These are phyloP conservation scores for Probaryconus sp. DNA, from an alignment of 1,140 invertebrate species.

Conservation along the genomic window DNA sequence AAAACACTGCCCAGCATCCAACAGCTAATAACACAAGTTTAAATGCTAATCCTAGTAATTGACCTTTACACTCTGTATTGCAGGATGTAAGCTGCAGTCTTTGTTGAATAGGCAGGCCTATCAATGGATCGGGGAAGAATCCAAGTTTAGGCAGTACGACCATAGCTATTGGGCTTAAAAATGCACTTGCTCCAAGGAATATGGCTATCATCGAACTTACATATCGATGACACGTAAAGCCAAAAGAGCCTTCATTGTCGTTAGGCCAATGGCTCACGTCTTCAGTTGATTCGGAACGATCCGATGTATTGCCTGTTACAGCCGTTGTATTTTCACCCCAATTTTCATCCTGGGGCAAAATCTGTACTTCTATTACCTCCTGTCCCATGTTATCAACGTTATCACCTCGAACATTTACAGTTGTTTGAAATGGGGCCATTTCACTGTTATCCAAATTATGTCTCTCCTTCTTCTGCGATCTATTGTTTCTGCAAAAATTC, in stretches of 20 bases:
- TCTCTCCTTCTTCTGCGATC: slow-evolving; percentile 74
- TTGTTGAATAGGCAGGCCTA: slow-evolving; percentile 80
- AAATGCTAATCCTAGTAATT: slow-evolving; percentile 93
- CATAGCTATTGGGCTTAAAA: slow-evolving; percentile 96
- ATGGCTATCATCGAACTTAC: slow-evolving; percentile 87
- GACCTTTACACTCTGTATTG: slow-evolving; percentile 92
- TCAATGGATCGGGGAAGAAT: slow-evolving; percentile 82
- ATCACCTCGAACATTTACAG: slow-evolving; percentile 85
- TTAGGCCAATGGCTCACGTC: slow-evolving; percentile 89
- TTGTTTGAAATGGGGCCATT: slow-evolving; percentile 90
- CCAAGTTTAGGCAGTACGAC: slow-evolving; percentile 94
- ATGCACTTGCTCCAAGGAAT: slow-evolving; percentile 88
- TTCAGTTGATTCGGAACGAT: slow-evolving; percentile 95
- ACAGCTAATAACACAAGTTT: slow-evolving; percentile 94
- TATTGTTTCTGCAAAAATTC: slow-evolving; percentile 66
- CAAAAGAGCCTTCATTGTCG: slow-evolving; percentile 84
- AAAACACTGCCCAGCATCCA: slow-evolving; percentile 94
- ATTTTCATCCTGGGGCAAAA: slow-evolving; percentile 96
- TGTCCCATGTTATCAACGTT: slow-evolving; percentile 82
- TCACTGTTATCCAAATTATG: slow-evolving; percentile 69
- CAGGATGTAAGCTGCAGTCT: slow-evolving; percentile 82
- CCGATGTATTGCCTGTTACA: slow-evolving; percentile 97
- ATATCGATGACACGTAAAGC: slow-evolving; percentile 88
- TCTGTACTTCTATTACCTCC: slow-evolving; percentile 94
- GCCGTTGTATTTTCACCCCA: slow-evolving; percentile 99